Evolutionary conservation across 2,888 invertebrate species (phyloP).

Genomic region (Diarsia rubi): DNA sequence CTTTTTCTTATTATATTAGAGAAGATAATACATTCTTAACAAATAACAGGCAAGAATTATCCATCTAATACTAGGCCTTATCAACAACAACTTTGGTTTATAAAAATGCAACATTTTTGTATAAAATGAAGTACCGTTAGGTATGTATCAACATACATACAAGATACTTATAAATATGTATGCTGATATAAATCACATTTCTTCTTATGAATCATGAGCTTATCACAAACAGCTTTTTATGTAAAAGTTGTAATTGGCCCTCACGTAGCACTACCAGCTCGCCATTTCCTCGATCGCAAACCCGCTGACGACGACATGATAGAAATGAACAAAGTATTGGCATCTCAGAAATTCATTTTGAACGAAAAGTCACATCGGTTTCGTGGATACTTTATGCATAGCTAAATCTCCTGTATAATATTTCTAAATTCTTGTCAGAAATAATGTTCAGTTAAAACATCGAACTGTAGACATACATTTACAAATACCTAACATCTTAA

Average conservation of each 20-base stretch:
- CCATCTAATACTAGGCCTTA: constrained; percentile 24
- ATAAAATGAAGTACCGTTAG: neutral
- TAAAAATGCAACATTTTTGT: constrained; percentile 18
- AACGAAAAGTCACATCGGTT: neutral
- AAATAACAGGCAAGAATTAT: constrained; percentile 45
- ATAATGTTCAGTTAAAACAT: neutral
- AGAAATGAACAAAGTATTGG: neutral
- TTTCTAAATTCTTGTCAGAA: constrained; percentile 1
- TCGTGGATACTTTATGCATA: neutral
- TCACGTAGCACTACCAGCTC: neutral
- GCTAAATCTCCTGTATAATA: neutral
- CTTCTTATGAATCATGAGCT: neutral
- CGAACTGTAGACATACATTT: constrained; percentile 56
- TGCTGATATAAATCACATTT: neutral
- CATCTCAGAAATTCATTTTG: neutral
- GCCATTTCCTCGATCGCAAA: neutral
- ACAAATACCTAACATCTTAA: constrained; percentile 86
- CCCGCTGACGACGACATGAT: neutral
- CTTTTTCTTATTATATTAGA: constrained; percentile 2
- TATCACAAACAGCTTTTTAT: neutral
- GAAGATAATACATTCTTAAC: constrained; percentile 14
- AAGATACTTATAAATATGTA: neutral
- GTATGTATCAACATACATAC: neutral
- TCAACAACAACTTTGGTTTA: constrained; percentile 14
- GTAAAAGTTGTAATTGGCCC: neutral